Evolutionary conservation across 2,888 invertebrate genomes (phyloP).

Genomic region (Nysson spinosus): DNA sequence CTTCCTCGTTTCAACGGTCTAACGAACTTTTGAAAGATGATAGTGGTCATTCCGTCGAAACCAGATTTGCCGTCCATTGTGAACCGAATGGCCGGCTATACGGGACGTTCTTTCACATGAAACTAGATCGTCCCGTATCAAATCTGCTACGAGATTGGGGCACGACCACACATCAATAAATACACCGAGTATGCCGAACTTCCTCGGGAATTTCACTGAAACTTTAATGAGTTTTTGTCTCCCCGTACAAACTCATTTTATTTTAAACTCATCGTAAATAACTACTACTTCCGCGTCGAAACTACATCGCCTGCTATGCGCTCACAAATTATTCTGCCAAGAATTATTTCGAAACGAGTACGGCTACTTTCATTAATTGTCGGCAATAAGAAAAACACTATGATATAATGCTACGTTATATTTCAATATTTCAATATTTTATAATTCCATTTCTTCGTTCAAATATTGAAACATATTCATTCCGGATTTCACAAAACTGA

Average conservation of each 20-base stretch:
- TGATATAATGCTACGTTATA: too few species aligned
- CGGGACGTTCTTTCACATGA: constrained; percentile 27
- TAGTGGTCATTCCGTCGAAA: constrained; percentile 20
- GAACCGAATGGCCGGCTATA: constrained; percentile 17
- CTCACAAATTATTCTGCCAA: neutral
- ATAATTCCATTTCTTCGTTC: too few species aligned
- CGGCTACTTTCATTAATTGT: too few species aligned
- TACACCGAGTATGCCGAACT: constrained; percentile 13
- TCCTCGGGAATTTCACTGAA: constrained; percentile 40
- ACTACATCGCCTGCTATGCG: neutral
- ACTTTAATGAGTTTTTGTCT: constrained; percentile 41
- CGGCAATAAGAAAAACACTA: too few species aligned
- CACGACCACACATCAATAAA: constrained; percentile 22
- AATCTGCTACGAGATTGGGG: constrained; percentile 28
- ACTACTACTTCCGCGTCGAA: constrained; percentile 17
- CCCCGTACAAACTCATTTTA: constrained; percentile 23
- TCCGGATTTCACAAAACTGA: too few species aligned
- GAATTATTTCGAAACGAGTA: neutral
- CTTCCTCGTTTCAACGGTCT: constrained; percentile 9
- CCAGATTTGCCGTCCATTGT: constrained; percentile 37
- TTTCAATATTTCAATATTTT: too few species aligned
- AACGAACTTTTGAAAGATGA: constrained; percentile 29
- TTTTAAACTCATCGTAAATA: constrained; percentile 42
- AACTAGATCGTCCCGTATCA: constrained; percentile 40
- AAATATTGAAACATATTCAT: too few species aligned